Percentiles rank a stretch among this genome's conserved stretches.
These are phyloP conservation scores for Microctonus aethiopoides DNA, from an alignment of 2,888 invertebrate species.

Conservation along the genomic window DNA sequence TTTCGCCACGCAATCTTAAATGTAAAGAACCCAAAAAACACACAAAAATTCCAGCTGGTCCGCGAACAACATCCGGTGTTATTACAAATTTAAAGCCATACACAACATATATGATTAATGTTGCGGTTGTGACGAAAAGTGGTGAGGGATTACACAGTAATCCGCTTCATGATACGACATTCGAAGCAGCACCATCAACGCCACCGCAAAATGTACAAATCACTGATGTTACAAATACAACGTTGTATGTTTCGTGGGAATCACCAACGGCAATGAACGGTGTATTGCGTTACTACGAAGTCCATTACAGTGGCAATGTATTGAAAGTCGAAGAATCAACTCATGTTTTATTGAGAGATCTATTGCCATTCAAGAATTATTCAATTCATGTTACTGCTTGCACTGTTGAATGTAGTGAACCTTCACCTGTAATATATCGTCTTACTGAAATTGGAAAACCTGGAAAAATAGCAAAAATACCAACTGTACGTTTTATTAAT, in stretches of 20 bases:
- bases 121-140: conserved; percentile 74
- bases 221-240: conserved; percentile 73
- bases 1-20: conserved; percentile 69
- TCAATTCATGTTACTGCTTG: conserved; percentile 78
- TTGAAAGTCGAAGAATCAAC: conserved; percentile 51
- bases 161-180: conserved; percentile 74
- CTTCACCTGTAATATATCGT: conserved; percentile 69
- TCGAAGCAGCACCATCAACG: conserved; percentile 76
- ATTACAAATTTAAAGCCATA: conserved; percentile 78
- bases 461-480: conserved; percentile 64
- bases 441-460: conserved; percentile 75
- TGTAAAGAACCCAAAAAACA: conserved; percentile 70
- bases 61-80: conserved; percentile 69
- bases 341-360: conserved; percentile 54
- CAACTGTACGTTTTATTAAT: conserved; percentile 66
- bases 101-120: conserved; percentile 78
- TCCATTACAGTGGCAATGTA: conserved; percentile 68
- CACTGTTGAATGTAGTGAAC: conserved; percentile 75
- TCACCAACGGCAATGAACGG: conserved; percentile 81
- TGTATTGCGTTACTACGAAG: conserved; percentile 75
- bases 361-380: conserved; percentile 76
- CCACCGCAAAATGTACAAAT: conserved; percentile 73
- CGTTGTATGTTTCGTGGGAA: conserved; percentile 75
- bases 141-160: conserved; percentile 73
- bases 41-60: conserved; percentile 67